Evolutionary conservation across 1,140 invertebrate species (phyloP).

Genomic region (Stegodyphus mimosarum): DNA sequence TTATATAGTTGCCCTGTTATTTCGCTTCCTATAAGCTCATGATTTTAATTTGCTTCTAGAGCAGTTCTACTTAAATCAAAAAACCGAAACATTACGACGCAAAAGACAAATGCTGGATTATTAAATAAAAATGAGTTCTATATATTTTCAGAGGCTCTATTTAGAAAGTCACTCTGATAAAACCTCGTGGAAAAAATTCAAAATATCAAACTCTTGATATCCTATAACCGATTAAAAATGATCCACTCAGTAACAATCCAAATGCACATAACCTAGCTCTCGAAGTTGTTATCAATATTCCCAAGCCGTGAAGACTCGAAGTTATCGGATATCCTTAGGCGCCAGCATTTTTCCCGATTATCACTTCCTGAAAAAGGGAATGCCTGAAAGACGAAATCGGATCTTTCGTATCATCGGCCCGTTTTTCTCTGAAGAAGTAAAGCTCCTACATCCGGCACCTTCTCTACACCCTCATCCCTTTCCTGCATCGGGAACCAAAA

Average conservation of each 20-base stretch:
- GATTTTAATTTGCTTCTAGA: no score
- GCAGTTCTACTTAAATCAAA: no score
- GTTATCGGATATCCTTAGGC: constrained; percentile 41
- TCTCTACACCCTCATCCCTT: not conserved
- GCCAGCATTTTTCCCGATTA: constrained; percentile 44
- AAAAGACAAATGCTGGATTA: no score
- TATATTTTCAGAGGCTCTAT: no score
- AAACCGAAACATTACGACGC: no score
- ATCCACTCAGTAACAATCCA: not conserved
- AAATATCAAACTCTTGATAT: no score
- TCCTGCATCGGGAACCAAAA: not conserved
- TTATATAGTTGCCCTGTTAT: no score
- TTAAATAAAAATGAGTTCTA: no score
- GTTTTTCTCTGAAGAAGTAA: not conserved
- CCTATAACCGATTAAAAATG: constrained; percentile 28
- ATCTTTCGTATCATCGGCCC: constrained; percentile 23
- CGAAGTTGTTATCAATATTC: constrained; percentile 26
- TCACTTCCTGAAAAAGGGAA: constrained; percentile 22
- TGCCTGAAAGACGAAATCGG: constrained; percentile 25
- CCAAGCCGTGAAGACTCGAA: constrained; percentile 1
- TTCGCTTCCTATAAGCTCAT: no score
- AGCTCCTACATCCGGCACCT: not conserved
- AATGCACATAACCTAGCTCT: no score
- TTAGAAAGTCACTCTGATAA: no score
- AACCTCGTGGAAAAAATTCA: no score